Conservation (phyloP, 2,797 vertebrate genomes). For the Cheirogaleus major region DNA sequence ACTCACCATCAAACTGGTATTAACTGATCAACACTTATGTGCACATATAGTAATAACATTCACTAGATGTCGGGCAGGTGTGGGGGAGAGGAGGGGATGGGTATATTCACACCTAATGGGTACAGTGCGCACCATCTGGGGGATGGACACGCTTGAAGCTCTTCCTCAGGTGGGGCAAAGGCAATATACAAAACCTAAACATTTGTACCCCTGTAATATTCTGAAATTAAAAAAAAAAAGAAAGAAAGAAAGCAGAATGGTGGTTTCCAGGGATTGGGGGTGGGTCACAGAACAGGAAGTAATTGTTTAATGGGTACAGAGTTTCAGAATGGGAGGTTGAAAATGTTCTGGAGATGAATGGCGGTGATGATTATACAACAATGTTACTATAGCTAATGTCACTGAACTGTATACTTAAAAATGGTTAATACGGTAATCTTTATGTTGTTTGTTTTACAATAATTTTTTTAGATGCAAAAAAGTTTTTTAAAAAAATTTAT, state of each 20-base stretch:
- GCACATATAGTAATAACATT: no score
- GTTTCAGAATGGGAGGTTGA: background rate
- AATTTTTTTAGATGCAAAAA: background rate
- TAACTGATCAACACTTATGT: no score
- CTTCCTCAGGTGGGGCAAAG: no score
- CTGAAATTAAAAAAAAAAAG: no score
- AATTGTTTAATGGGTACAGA: background rate
- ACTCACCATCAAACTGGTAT: no score
- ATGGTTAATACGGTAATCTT: background rate
- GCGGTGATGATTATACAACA: background rate
- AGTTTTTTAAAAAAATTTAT: background rate
- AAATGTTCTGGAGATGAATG: background rate
- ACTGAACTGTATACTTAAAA: background rate
- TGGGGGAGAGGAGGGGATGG: no score
- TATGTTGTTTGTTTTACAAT: background rate
- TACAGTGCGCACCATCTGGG: no score
- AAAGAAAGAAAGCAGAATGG: background rate
- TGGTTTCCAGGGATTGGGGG: background rate
- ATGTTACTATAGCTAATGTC: background rate
- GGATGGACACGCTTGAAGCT: no score
- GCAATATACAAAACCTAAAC: no score
- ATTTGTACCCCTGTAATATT: no score
- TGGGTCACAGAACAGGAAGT: fast-evolving
- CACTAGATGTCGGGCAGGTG: no score
- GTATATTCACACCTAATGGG: no score